Base-by-base conservation (phyloP, 1,140 invertebrate genomes). In the Pinna nobilis region DNA sequence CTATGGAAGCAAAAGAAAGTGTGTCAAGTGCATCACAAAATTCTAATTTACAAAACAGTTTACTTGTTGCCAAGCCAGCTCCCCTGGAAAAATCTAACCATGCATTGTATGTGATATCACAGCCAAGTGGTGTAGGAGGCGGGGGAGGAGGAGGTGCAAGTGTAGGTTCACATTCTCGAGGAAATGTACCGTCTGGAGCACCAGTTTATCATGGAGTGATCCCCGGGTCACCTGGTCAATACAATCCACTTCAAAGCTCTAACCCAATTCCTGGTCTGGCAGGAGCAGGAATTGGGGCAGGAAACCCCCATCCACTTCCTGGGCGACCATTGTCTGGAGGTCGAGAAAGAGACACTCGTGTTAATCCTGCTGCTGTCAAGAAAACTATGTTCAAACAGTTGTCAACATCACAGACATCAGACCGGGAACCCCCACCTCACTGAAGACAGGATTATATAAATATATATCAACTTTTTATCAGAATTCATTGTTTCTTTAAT, bases 321-420 rank as follows among this genome's bases (percentile, higher is more conserved):
- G 74, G 78, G 18, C 66, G 71, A 55, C 70, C 78, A 20, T 64
- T 69, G 13, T 79, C 74, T 44, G 55, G 41, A 1, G 61, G 63
- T 11, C 49, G 67, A 28, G 39, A 69, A 25, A 73, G 80, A 69
- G 80, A 82, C 28, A 66, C 59, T 55, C 49, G 77, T 37, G 59
- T 84, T 33, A 84, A 83, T 65, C 80, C 83, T n/a, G 79, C 81
- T 44, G 78, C 81, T 50, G 83, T 79, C 32, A 84, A 84, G 71
- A 76, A 82, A 44, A 82, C 77, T 69, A 80, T 84, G 81, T 82
- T 83, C 69, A 84, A 84, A 65, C 83, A 83, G 70, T 76, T 84
- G 71, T 79, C 81, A 61, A 74, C 81, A 44, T 74, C 77, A 39
- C 68, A 77, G 57, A 76, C 80, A 33, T 80, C 80, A 39, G 82